A percentile compares a stretch with the other conserved stretches of the same genome.
These are phyloP conservation scores for Ennomos quercinarius DNA, from an alignment of 2,888 invertebrate genomes.

Conservation along the genomic window DNA sequence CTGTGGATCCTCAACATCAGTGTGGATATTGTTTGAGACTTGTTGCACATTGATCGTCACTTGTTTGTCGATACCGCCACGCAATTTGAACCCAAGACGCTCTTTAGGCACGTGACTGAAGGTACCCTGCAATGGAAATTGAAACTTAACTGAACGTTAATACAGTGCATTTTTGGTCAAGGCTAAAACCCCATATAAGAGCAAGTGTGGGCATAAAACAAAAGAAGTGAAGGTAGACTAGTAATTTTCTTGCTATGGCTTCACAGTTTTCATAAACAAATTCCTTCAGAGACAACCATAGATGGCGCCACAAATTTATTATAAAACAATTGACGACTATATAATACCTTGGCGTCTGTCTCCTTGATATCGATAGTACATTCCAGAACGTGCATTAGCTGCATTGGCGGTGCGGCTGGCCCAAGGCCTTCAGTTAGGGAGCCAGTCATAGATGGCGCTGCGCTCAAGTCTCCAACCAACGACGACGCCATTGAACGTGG, in stretches of 20 bases:
- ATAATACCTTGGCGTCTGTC: constrained; percentile 91
- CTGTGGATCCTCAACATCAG: constrained; percentile 72
- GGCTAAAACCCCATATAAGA: no score
- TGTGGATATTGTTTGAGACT: constrained; percentile 83
- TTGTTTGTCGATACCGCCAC: constrained; percentile 94
- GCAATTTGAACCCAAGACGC: constrained; percentile 93
- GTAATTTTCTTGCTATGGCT: no score
- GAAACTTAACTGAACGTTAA: background rate
- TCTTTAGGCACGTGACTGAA: constrained; percentile 95
- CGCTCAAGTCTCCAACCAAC: constrained; percentile 87
- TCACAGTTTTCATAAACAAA: no score
- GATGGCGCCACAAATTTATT: background rate
- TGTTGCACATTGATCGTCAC: constrained; percentile 95
- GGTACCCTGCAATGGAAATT: constrained; percentile 82
- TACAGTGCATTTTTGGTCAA: background rate
- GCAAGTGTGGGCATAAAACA: no score
- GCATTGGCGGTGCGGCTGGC: constrained; percentile 86
- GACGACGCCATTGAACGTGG: constrained; percentile 94
- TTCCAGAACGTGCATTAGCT: constrained; percentile 93
- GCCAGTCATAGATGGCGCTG: constrained; percentile 87
- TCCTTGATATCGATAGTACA: constrained; percentile 97
- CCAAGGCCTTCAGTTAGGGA: constrained; percentile 86
- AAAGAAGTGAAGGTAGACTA: no score
- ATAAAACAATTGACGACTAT: background rate
- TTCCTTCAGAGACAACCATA: background rate